Conservation (phyloP, 2,113 vertebrate species). For the Sigmodon hispidus region DNA sequence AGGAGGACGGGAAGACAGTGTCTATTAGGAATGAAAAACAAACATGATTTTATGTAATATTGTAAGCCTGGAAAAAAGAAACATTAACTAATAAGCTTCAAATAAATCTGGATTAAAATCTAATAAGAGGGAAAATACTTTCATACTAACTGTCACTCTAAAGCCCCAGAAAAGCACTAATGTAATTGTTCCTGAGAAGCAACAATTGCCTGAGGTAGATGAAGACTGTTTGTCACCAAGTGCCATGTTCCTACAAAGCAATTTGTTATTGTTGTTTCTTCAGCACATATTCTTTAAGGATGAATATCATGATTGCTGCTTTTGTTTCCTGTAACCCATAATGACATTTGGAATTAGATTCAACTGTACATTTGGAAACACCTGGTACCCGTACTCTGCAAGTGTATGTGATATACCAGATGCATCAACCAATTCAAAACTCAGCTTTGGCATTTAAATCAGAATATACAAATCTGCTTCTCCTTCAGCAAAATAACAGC, state of each 20-base stretch:
- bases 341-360: not conserved
- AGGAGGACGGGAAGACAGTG: rapidly evolving
- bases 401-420: not conserved
- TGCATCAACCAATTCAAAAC: not conserved
- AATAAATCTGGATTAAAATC: not conserved
- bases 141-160: not conserved
- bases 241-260: not conserved
- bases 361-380: not conserved
- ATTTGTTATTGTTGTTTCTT: not conserved
- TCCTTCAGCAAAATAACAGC: not conserved
- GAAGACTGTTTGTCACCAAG: not conserved
- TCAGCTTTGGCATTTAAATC: not conserved
- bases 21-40: not conserved
- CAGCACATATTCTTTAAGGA: not conserved
- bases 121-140: not conserved
- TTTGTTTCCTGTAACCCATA: not conserved
- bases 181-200: not conserved
- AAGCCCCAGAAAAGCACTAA: not conserved
- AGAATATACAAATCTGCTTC: not conserved
- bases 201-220: not conserved
- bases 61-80: not conserved
- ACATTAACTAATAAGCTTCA: not conserved
- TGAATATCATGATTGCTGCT: not conserved
- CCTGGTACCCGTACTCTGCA: no score
- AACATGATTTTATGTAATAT: not conserved